phyloP scores from a whole-genome alignment of 2,888 invertebrate species.

The Parnassius orleans region DNA sequence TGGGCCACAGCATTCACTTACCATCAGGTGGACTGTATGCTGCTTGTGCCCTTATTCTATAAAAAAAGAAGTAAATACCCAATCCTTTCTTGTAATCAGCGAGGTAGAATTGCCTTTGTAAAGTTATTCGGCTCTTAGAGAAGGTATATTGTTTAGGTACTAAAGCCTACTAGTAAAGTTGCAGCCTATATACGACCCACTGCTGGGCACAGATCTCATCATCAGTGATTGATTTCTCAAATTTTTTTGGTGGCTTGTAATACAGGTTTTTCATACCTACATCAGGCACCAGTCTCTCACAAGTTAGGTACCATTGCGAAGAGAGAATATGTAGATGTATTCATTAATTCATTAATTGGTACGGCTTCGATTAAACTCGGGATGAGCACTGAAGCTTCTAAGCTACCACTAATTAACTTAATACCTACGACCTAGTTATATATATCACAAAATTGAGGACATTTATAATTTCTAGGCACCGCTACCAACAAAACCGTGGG shows the following conservation, averaged over 20 bases:
- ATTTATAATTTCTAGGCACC: conserved; percentile 47
- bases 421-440: not conserved
- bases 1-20: no score
- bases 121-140: no score
- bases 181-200: no score
- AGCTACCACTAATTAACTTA: not conserved
- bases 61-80: no score
- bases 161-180: not conserved
- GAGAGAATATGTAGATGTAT: not conserved
- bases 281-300: not conserved
- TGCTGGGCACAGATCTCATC: no score
- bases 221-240: not conserved
- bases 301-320: not conserved
- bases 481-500: conserved; percentile 49
- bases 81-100: no score
- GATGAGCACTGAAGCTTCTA: not conserved
- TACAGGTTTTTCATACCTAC: not conserved
- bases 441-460: not conserved
- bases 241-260: not conserved
- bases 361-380: not conserved
- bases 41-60: no score
- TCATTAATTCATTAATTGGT: not conserved
- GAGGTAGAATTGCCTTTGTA: no score
- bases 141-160: no score
- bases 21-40: no score